phyloP scores from a whole-genome alignment of 2,888 invertebrate species.

The Dicranocentrus wangi region DNA sequence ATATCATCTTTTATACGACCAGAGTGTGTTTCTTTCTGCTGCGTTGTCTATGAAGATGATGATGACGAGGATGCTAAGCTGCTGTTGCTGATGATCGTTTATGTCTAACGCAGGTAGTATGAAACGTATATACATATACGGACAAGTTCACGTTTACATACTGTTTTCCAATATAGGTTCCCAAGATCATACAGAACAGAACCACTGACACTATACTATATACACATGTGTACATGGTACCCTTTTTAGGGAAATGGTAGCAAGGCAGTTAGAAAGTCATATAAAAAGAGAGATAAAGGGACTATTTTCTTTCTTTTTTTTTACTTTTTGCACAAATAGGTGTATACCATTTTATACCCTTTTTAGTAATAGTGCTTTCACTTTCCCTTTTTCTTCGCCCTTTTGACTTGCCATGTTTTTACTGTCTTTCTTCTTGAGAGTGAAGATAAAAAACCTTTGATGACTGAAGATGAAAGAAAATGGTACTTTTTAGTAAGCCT shows the following conservation, averaged over 20 bases:
- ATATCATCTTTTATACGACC: background rate
- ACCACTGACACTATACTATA: background rate
- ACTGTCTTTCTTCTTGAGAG: constrained; percentile 66
- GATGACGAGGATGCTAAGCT: constrained; percentile 50
- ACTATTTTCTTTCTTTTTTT: constrained; percentile 48
- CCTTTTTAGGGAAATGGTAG: constrained; percentile 44
- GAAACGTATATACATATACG: background rate
- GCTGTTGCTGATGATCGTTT: constrained; percentile 48
- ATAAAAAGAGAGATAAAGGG: constrained; percentile 40
- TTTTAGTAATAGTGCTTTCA: constrained; percentile 49
- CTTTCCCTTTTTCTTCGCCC: constrained; percentile 54
- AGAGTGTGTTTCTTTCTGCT: background rate
- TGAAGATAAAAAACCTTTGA: constrained; percentile 67
- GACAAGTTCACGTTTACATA: background rate
- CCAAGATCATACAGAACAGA: background rate
- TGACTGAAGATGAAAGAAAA: constrained; percentile 71
- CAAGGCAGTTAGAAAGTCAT: constrained; percentile 51
- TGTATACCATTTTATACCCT: constrained; percentile 36
- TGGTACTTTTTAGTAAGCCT: constrained; percentile 66
- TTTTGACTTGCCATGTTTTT: constrained; percentile 67
- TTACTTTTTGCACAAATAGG: constrained; percentile 41
- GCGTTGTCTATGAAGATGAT: constrained; percentile 9
- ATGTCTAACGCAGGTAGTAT: constrained; percentile 28
- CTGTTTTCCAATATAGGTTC: too few relatives aligned
- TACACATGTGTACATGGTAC: constrained; percentile 29